Percentiles rank a stretch among this genome's conserved stretches.
Conservation (phyloP, 2,797 vertebrate species). For the Stomatorhinus walkeri region DNA sequence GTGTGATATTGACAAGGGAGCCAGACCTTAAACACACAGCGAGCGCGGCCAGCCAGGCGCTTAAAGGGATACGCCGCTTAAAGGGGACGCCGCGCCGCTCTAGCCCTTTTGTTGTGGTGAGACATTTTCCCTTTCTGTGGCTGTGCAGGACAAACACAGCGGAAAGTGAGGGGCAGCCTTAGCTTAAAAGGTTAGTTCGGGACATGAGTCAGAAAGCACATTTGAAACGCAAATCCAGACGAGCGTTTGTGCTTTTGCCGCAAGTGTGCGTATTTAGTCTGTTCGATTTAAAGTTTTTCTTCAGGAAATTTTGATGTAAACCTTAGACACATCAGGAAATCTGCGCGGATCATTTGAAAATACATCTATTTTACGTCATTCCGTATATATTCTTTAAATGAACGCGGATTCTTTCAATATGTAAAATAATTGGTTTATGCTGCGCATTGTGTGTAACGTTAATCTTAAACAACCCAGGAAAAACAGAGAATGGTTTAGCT, state of each 20-base stretch:
- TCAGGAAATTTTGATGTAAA: neutral
- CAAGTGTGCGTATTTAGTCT: neutral
- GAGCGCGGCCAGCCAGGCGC: slow-evolving; percentile 28
- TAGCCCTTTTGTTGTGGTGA: slow-evolving; percentile 20
- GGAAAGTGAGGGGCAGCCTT: neutral
- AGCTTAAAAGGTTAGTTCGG: slow-evolving; percentile 2
- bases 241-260: neutral
- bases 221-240: neutral
- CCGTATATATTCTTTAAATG: neutral
- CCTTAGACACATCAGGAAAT: neutral
- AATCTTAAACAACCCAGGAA: neutral
- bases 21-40: slow-evolving; percentile 34
- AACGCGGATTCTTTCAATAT: neutral
- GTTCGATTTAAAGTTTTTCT: neutral
- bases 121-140: neutral
- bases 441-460: neutral
- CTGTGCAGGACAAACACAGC: neutral
- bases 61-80: slow-evolving; percentile 34
- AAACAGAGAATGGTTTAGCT: neutral
- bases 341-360: neutral
- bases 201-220: neutral
- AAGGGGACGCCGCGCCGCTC: slow-evolving; percentile 29
- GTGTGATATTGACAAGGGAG: slow-evolving; percentile 29
- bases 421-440: neutral
- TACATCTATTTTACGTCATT: neutral